Evolutionary conservation across 2,113 vertebrate genomes (phyloP).

Genomic region (Calidris pugnax): DNA sequence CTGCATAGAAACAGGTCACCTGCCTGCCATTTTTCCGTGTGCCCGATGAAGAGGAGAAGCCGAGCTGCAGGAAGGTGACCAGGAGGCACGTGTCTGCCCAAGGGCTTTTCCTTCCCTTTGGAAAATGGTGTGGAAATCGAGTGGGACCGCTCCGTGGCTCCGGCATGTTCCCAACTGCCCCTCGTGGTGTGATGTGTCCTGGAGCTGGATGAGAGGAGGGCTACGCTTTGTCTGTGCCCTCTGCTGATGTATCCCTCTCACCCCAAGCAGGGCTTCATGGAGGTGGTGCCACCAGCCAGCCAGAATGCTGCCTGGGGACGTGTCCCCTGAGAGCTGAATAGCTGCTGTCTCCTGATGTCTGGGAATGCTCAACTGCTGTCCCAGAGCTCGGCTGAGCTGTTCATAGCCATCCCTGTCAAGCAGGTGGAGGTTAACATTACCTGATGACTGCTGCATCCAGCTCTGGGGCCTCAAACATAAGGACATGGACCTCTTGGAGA

Average conservation of each 20-base stretch:
- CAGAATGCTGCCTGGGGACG: background rate
- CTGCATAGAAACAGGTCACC: conserved; percentile 50
- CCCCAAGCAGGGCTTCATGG: fast-evolving
- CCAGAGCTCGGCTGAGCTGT: fast-evolving
- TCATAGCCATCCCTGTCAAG: fast-evolving
- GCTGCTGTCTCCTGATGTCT: background rate
- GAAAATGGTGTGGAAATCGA: background rate
- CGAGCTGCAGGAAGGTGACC: background rate
- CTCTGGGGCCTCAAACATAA: background rate
- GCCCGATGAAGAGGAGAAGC: background rate
- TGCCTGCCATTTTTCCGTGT: background rate
- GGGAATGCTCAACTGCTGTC: fast-evolving
- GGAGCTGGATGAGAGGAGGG: background rate
- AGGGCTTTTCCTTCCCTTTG: background rate
- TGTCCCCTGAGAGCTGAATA: fast-evolving
- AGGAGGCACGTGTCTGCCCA: background rate
- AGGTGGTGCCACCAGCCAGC: background rate
- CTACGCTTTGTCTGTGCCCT: background rate
- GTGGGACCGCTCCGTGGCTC: fast-evolving
- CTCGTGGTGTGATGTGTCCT: fast-evolving
- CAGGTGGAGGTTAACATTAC: fast-evolving
- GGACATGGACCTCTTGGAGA: background rate
- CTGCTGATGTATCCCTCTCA: background rate
- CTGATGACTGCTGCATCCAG: background rate
- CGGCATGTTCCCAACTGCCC: background rate